These are phyloP conservation scores for Dipodomys stephensi DNA, from an alignment of 2,113 vertebrate genomes.

Conservation along the genomic window DNA sequence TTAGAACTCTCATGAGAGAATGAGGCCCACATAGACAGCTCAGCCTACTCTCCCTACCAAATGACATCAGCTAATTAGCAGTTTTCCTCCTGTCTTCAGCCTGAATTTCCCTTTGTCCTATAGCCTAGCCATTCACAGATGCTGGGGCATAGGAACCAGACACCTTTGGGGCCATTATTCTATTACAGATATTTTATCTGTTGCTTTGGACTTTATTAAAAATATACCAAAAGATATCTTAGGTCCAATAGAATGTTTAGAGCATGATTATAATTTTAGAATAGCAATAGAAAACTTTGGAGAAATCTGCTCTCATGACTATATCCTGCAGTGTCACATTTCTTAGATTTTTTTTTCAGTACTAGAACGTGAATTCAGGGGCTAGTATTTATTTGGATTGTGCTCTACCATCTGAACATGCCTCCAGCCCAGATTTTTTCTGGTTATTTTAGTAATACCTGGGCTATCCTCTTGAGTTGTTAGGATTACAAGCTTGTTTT, in stretches of 20 bases:
- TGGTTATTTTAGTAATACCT: too few species aligned
- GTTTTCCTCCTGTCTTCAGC: background rate
- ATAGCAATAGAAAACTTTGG: background rate
- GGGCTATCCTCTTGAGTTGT: too few species aligned
- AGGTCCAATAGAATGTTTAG: background rate
- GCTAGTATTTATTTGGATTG: too few species aligned
- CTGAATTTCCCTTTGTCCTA: background rate
- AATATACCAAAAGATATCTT: background rate
- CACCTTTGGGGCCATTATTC: background rate
- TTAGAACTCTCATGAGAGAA: background rate
- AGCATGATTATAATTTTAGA: constrained; percentile 17
- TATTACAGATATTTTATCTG: background rate
- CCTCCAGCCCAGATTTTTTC: too few species aligned
- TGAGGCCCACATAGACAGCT: background rate
- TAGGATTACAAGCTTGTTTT: too few species aligned
- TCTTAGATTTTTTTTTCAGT: too few species aligned
- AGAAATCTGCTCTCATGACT: background rate
- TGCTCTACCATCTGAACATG: too few species aligned
- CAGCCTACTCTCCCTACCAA: background rate
- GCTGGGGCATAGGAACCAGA: background rate
- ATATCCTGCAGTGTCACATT: too few species aligned
- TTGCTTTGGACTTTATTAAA: background rate
- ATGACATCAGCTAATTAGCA: background rate
- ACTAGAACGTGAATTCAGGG: too few species aligned
- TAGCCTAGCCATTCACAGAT: background rate